Conservation (phyloP, 2,797 vertebrate species). For the Oreochromis grahami region DNA sequence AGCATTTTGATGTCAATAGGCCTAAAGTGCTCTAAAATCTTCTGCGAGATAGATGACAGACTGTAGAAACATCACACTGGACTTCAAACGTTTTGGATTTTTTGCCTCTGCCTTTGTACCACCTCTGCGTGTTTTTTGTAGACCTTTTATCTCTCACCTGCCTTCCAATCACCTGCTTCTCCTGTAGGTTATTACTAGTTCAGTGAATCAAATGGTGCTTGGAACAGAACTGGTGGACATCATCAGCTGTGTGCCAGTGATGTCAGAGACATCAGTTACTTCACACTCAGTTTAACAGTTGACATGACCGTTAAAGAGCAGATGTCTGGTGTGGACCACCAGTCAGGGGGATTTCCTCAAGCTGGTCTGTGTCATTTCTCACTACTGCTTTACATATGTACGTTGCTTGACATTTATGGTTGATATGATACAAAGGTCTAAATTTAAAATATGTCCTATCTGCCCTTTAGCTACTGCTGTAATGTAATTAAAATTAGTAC, state of each 20-base stretch:
- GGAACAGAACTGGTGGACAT: background rate
- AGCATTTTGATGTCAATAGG: background rate
- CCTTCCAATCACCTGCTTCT: background rate
- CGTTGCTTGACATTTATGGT: background rate
- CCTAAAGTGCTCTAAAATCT: background rate
- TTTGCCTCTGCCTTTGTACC: background rate
- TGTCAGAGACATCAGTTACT: background rate
- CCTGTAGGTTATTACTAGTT: background rate
- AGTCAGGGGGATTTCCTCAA: conserved; percentile 10
- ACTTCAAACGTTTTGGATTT: background rate
- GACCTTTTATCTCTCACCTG: no score
- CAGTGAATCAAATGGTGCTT: background rate
- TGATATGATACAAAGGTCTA: background rate
- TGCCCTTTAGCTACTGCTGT: background rate
- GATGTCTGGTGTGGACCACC: background rate
- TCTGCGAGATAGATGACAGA: background rate
- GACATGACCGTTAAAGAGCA: background rate
- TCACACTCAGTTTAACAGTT: background rate
- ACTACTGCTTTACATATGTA: background rate
- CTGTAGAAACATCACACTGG: background rate
- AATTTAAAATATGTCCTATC: background rate
- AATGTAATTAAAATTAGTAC: background rate
- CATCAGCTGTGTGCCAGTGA: background rate
- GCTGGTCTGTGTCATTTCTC: background rate
- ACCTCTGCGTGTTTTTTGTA: background rate